phyloP scores from a whole-genome alignment of 2,888 invertebrate species.

The Acleris holmiana region DNA sequence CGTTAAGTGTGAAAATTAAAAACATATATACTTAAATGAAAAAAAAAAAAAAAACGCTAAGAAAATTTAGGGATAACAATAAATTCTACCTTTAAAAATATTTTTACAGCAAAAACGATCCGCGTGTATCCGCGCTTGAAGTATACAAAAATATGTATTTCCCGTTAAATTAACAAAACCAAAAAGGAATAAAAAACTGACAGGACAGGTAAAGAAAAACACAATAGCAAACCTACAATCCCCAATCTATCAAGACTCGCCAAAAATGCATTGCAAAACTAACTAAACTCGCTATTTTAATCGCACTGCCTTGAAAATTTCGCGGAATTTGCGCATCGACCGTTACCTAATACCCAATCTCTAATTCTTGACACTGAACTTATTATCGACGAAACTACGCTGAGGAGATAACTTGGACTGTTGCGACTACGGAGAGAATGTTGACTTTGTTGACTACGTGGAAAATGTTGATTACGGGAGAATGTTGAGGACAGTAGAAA shows the following conservation, averaged over 20 bases:
- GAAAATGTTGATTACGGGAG: neutral
- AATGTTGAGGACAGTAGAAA: neutral
- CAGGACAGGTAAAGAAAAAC: neutral
- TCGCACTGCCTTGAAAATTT: neutral
- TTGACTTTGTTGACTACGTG: neutral
- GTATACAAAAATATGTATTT: neutral
- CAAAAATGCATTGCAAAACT: conserved; percentile 1
- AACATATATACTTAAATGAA: neutral
- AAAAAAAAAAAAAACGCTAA: neutral
- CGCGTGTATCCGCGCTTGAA: neutral
- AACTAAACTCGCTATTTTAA: neutral
- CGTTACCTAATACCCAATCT: neutral
- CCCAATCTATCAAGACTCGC: neutral
- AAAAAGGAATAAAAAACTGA: neutral
- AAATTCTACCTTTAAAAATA: neutral
- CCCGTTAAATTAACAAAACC: neutral
- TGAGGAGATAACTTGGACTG: conserved; percentile 2
- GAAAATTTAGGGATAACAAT: neutral
- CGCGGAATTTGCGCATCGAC: neutral
- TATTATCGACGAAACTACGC: neutral
- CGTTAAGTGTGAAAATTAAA: no score
- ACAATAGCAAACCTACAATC: neutral
- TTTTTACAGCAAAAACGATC: neutral
- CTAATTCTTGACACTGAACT: no score
- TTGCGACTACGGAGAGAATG: neutral